A percentile compares a stretch with the other conserved stretches of the same genome.
phyloP scores from a whole-genome alignment of 37 sponge, comb jelly and placozoan genomes.

The Ephydatia muelleri region DNA sequence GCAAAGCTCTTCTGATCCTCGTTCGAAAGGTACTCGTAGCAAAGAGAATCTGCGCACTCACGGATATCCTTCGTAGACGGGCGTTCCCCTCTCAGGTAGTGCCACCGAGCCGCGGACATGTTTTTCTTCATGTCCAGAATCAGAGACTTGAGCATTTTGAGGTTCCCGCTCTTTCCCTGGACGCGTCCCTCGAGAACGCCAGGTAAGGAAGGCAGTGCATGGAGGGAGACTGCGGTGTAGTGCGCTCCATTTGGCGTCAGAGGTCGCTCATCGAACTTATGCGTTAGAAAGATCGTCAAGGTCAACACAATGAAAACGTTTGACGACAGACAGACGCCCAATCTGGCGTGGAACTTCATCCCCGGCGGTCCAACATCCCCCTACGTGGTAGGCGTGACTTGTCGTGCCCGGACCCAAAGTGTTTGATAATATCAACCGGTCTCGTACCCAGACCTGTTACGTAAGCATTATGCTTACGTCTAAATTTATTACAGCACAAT shows the following conservation, averaged over 20 bases:
- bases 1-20: constrained; percentile 11
- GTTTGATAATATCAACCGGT: too few species aligned
- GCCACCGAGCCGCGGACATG: background rate
- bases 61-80: background rate
- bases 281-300: background rate
- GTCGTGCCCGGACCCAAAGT: background rate
- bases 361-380: background rate
- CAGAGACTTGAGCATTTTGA: background rate
- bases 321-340: background rate
- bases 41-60: constrained; percentile 9
- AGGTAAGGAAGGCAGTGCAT: background rate
- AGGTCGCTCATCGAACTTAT: background rate
- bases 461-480: too few species aligned
- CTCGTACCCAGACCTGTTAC: too few species aligned
- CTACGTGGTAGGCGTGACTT: background rate
- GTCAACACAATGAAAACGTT: background rate
- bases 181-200: background rate
- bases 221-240: background rate
- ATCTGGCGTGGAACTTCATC: background rate
- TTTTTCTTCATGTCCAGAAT: background rate
- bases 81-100: background rate
- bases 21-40: constrained; percentile 15
- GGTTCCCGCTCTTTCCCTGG: background rate
- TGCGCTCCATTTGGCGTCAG: background rate
- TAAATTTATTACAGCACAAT: too few species aligned